Evolutionary conservation across 2,797 vertebrate genomes (phyloP), one percentile per base, ranked within the genome.

Genomic region (Helarctos malayanus): DNA sequence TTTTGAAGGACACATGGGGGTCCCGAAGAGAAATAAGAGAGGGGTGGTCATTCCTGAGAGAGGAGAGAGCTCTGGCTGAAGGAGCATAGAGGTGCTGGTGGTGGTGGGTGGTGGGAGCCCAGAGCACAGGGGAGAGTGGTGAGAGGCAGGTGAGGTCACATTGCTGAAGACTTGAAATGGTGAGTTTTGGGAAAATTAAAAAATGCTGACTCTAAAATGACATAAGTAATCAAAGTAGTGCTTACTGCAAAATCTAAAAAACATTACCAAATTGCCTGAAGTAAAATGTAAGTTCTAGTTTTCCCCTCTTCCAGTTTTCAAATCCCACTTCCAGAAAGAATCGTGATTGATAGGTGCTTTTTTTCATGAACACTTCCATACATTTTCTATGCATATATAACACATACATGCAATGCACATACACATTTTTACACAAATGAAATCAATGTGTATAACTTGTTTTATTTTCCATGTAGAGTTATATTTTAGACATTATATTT

Each of bases 401-500:
- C 47, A 79, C 5, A 19, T 18, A 35, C 59, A 41, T 59, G 45
- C 27, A 81, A 69, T 93, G 87, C 21, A 49, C 38, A 57, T n/a
- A 52, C 11, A 56, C 11, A 45, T 63, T 85, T 69, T 91, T 35
- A 85, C 32, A 35, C 21, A 85, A 81, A 49, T 49, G 11, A 1
- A 85, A 41, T 83, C 21, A 47, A 52, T 85, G 16, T 29, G 5
- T 61, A 27, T 14, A 75, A 63, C 11, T 94, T 94, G 12, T 65
- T 94, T 83, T 38, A 47, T 71, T 96, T 82, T 8, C 32, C 41
- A 59, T 18, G 18, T 73, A 52, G 69, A 95, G 61, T 54, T 92
- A 14, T 76, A 88, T 75, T 90, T 96, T 61, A 85, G 68, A 75
- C 35, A 61, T 56, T 63, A n/a, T 82, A 85, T 91, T 88, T 84